Evolutionary conservation across 1,140 invertebrate genomes (phyloP).

Genomic region (Saxidomus purpurata): DNA sequence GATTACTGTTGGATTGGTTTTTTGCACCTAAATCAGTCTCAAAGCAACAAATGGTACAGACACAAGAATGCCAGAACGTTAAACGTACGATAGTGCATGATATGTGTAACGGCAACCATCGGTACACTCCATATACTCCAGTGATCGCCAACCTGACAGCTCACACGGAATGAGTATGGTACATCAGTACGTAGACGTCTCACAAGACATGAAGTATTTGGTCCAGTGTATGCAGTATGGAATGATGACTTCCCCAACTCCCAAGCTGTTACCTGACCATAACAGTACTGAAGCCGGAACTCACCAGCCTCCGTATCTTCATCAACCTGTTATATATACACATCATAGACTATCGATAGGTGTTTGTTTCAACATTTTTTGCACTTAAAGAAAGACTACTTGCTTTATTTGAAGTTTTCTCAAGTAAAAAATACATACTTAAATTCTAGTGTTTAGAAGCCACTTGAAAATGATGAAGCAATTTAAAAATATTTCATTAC

Average conservation of each 20-base stretch:
- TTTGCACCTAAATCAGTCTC: no score
- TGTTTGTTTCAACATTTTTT: no score
- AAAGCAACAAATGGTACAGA: no score
- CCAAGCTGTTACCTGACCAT: conserved; percentile 73
- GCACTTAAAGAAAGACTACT: no score
- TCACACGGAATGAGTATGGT: conserved; percentile 82
- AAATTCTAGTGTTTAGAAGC: no score
- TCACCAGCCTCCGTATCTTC: conserved; percentile 81
- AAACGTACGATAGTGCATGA: conserved; percentile 82
- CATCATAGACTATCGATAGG: background rate
- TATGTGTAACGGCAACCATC: conserved; percentile 74
- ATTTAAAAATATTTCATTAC: no score
- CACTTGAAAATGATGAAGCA: no score
- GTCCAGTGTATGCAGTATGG: conserved; percentile 80
- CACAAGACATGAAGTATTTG: conserved; percentile 75
- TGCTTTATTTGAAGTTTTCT: no score
- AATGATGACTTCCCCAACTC: conserved; percentile 74
- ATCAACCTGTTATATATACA: conserved; percentile 81
- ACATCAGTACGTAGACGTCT: conserved; percentile 77
- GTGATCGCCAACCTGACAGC: conserved; percentile 75
- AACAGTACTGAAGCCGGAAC: conserved; percentile 82
- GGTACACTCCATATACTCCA: conserved; percentile 83
- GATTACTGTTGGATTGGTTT: no score
- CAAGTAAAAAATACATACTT: no score
- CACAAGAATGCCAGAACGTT: no score